Evolutionary conservation across 2,797 vertebrate genomes (phyloP).

Genomic region (Aplochiton taeniatus): DNA sequence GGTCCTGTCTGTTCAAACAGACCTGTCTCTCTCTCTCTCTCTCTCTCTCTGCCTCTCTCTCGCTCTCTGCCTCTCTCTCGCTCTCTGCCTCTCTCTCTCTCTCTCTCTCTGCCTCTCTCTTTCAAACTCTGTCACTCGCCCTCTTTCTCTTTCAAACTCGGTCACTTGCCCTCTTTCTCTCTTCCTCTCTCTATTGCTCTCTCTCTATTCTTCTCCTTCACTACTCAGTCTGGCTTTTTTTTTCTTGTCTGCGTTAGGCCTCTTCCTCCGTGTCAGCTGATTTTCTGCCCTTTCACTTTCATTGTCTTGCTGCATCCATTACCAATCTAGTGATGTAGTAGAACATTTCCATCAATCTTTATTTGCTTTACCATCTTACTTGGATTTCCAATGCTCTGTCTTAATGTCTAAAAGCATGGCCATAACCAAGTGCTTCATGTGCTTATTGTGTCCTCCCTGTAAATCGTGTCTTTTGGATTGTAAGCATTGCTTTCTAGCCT

Average conservation of each 20-base stretch:
- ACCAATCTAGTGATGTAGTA: too few species aligned
- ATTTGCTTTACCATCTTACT: too few species aligned
- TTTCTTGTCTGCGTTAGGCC: neutral
- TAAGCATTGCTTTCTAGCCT: too few species aligned
- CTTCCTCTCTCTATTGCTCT: conserved; percentile 2
- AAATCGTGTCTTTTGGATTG: too few species aligned
- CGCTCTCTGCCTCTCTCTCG: conserved; percentile 14
- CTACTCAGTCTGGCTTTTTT: neutral
- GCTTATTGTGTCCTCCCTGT: too few species aligned
- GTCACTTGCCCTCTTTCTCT: too few species aligned
- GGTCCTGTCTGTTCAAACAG: conserved; percentile 42
- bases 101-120: neutral
- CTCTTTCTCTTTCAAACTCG: neutral
- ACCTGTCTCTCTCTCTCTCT: conserved; percentile 46
- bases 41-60: conserved; percentile 10
- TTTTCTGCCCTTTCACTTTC: neutral
- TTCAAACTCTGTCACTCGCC: neutral
- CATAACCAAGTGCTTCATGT: too few species aligned
- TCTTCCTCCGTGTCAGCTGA: neutral
- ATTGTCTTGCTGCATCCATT: neutral
- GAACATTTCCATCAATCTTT: too few species aligned
- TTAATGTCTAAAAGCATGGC: too few species aligned
- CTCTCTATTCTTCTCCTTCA: neutral
- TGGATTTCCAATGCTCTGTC: too few species aligned
- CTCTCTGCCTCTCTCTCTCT: conserved; percentile 16